These are phyloP conservation scores for Hyphantria cunea DNA, from an alignment of 1,140 invertebrate species.

Conservation along the genomic window DNA sequence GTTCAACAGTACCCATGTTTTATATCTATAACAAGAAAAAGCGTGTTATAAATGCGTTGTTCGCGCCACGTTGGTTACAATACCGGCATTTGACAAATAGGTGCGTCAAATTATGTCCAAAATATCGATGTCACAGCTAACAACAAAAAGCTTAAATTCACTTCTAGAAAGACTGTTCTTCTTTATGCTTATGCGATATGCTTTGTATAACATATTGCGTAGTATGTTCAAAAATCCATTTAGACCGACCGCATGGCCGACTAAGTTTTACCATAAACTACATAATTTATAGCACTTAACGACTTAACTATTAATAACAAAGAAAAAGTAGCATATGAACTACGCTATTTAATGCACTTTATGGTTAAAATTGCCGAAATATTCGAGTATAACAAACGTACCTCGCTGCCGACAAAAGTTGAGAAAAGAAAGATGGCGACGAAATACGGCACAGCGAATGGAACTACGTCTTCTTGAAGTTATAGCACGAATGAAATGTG, in stretches of 20 bases:
- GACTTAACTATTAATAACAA: constrained; percentile 1
- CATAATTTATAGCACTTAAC: constrained; percentile 19
- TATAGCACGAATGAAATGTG: constrained; percentile 6
- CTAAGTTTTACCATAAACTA: constrained; percentile 31
- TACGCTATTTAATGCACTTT: constrained; percentile 28
- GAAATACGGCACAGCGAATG: constrained; percentile 34
- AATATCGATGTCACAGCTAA: constrained; percentile 9
- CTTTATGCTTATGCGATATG: too few species aligned
- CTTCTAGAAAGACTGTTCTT: not conserved
- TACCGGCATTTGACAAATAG: constrained; percentile 49
- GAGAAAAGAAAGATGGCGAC: constrained; percentile 78
- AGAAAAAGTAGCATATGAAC: constrained; percentile 11
- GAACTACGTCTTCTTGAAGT: too few species aligned
- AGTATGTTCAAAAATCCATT: constrained; percentile 59
- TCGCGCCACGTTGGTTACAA: constrained; percentile 67
- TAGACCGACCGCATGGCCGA: constrained; percentile 70
- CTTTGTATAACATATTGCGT: constrained; percentile 68
- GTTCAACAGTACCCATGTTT: constrained; percentile 72
- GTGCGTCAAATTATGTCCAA: constrained; percentile 3
- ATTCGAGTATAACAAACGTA: constrained; percentile 55
- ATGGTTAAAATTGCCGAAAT: constrained; percentile 39
- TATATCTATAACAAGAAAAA: constrained; percentile 61
- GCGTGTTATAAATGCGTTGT: constrained; percentile 31
- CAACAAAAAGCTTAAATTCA: constrained; percentile 5
- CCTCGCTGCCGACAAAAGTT: constrained; percentile 69